Evolutionary conservation across 2,888 invertebrate genomes (phyloP).

Genomic region (Melanostoma scalare): DNA sequence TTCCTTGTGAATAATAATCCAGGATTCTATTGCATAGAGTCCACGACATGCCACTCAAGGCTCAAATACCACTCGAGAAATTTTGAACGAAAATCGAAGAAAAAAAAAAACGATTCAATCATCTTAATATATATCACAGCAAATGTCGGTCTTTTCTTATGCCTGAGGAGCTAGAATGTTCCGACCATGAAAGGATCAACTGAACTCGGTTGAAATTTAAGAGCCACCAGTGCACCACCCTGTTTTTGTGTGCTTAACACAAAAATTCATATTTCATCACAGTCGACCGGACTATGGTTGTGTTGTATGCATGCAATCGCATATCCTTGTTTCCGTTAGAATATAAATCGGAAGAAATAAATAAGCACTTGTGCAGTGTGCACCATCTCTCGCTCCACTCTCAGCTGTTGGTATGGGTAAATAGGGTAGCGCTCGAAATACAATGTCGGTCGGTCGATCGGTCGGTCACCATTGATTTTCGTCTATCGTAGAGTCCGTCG

Average conservation of each 20-base stretch:
- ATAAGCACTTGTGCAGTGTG: constrained; percentile 61
- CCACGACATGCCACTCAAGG: constrained; percentile 63
- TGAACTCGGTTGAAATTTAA: constrained; percentile 44
- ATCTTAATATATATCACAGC: constrained; percentile 37
- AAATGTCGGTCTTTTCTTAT: constrained; percentile 41
- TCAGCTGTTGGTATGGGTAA: constrained; percentile 9
- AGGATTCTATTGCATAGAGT: constrained; percentile 28
- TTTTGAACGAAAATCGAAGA: constrained; percentile 32
- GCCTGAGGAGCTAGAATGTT: constrained; percentile 28
- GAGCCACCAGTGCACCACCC: constrained; percentile 34
- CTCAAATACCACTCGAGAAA: constrained; percentile 56
- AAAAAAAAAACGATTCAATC: too few relatives aligned
- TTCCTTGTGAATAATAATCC: not conserved
- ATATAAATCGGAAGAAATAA: constrained; percentile 71
- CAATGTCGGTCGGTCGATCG: not conserved
- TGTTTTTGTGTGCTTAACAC: constrained; percentile 57
- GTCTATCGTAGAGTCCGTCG: constrained; percentile 1
- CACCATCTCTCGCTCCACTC: not conserved
- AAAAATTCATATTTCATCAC: constrained; percentile 70
- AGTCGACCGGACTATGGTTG: constrained; percentile 16
- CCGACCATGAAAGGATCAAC: constrained; percentile 35
- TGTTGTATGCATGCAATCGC: constrained; percentile 70
- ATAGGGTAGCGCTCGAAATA: too few relatives aligned
- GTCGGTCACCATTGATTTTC: not conserved
- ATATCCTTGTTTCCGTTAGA: constrained; percentile 70